Conservation (phyloP, 2,888 invertebrate species). For the Pegoplata infirma region DNA sequence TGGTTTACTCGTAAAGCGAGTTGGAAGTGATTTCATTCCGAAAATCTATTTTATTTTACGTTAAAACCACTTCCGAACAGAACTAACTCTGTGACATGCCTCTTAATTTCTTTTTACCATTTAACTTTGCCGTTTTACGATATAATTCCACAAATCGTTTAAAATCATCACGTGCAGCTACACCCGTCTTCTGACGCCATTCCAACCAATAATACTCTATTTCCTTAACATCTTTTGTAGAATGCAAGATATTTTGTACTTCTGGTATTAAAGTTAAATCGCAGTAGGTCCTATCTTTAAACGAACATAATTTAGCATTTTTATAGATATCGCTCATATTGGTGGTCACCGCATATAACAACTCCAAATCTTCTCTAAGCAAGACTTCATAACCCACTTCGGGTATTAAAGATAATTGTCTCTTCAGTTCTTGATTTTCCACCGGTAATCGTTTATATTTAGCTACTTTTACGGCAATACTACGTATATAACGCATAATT, state of each 20-base stretch:
- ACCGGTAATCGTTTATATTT: conserved; percentile 76
- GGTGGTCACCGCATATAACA: conserved; percentile 81
- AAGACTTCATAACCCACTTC: conserved; percentile 86
- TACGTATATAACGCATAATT: conserved; percentile 67
- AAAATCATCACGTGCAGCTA: conserved; percentile 68
- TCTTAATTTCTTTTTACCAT: conserved; percentile 67
- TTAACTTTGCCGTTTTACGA: conserved; percentile 71
- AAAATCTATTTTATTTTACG: too few species aligned
- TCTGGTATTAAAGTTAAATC: conserved; percentile 84
- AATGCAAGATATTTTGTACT: conserved; percentile 71
- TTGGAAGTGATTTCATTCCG: too few species aligned
- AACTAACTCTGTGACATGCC: too few species aligned
- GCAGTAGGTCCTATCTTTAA: conserved; percentile 81
- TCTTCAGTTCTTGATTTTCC: conserved; percentile 82
- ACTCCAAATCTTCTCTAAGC: conserved; percentile 81
- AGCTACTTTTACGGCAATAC: conserved; percentile 64
- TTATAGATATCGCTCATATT: conserved; percentile 88
- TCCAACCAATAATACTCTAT: conserved; percentile 75
- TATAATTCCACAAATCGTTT: conserved; percentile 72
- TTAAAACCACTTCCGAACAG: too few species aligned
- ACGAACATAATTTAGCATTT: conserved; percentile 87
- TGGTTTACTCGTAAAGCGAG: too few species aligned
- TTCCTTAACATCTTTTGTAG: conserved; percentile 69
- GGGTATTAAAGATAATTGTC: conserved; percentile 87
- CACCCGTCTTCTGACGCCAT: conserved; percentile 72